Percentiles rank a stretch among this genome's conserved stretches.
phyloP scores from a whole-genome alignment of 1,140 invertebrate genomes.

The Meloidogyne chitwoodi region DNA sequence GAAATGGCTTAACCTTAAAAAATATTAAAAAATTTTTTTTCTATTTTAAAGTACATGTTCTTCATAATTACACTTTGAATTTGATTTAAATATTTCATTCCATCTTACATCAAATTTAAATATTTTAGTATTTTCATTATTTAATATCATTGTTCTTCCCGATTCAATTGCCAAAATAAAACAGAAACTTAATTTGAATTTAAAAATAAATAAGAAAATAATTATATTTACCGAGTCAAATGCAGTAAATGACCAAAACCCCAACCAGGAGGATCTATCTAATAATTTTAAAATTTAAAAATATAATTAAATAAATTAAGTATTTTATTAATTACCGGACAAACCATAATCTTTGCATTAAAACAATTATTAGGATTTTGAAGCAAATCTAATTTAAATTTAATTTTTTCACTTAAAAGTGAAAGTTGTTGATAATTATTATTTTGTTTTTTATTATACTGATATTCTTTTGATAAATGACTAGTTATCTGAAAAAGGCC shows the following conservation, averaged over 20 bases:
- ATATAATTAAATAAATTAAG: too few relatives aligned
- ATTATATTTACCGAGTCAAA: too few relatives aligned
- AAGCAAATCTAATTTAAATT: neutral
- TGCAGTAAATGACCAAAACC: too few relatives aligned
- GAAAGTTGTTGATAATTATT: neutral
- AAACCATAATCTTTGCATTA: slow-evolving; percentile 10
- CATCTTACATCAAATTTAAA: neutral
- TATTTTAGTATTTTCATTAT: neutral
- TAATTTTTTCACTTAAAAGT: slow-evolving; percentile 7
- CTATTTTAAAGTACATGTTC: too few relatives aligned
- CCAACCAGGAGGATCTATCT: too few relatives aligned
- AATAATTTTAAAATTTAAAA: too few relatives aligned
- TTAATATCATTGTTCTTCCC: neutral
- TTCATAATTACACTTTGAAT: neutral
- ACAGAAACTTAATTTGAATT: neutral
- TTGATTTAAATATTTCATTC: neutral
- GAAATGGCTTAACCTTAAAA: neutral
- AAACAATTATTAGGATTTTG: slow-evolving; percentile 27
- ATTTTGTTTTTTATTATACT: neutral
- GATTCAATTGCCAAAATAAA: neutral
- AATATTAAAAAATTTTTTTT: too few relatives aligned
- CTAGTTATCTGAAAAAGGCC: neutral
- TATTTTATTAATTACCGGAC: slow-evolving; percentile 2
- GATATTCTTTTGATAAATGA: neutral
- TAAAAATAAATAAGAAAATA: neutral